Base-by-base conservation (phyloP, 2,888 invertebrate species). In the Dryocosmus kuriphilus region DNA sequence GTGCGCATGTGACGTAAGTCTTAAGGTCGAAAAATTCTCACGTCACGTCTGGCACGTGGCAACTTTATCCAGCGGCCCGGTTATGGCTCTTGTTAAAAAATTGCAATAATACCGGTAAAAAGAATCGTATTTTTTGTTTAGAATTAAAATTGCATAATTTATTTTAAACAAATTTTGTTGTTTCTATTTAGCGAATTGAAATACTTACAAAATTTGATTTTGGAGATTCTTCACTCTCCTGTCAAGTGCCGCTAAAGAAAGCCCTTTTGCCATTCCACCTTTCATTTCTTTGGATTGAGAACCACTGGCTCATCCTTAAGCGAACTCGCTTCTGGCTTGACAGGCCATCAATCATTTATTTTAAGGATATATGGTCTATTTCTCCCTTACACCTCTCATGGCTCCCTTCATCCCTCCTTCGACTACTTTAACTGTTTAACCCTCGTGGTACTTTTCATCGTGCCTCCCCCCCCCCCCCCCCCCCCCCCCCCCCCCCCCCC, bases 341-440 rank as follows among this genome's bases (percentile, higher is more conserved):
- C 71, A 71, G 30, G 30, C 51, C 71, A 46, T 71, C 71, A 71
- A 71, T 71, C 71, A 71, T 71, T 51, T 51, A 71, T 51, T 71
- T 71, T 71, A 51, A 63, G 35, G 32, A 63, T 71, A 22, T 71
- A 30, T 71, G 51, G 41, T 67, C 41, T 41, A 24, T 46, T 38
- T 41, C 67, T 46, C 24, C 46, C 46, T 41, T 19, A 8, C 30
- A n/a, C 30, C 46, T 30, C 14, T 71, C 51, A 8, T 30, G 30
- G 6, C n/a, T 30, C n/a, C 46, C 30, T 19, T 51, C 51, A 71
- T 71, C 71, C 67, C 67, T 46, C 67, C 46, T 46, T 46, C 46
- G 41, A 41, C 27, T 51, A 51, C 51, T 71, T 71, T 71, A 71
- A 71, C 67, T 46, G 41, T 67, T 67, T 67, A 30, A 67, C 27